Conservation (phyloP, 2,888 invertebrate species). For the Mongoloraphidia duomilia region DNA sequence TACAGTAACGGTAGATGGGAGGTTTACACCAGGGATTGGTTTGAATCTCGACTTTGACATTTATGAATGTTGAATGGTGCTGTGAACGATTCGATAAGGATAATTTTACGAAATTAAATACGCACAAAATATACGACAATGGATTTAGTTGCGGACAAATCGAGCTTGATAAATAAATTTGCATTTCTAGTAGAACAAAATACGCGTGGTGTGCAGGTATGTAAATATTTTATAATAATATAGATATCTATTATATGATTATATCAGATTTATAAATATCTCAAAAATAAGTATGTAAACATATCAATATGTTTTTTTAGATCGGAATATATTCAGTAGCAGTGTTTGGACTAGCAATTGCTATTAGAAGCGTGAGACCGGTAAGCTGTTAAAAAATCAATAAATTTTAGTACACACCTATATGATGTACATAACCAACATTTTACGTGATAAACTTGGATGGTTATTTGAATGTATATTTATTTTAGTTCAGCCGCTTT, state of each 20-base stretch:
- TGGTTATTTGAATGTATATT: conserved; percentile 2
- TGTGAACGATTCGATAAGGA: no score
- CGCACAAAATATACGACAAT: background rate
- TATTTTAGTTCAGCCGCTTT: conserved; percentile 28
- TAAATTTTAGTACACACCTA: no score
- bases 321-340: conserved; percentile 38
- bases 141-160: conserved; percentile 13
- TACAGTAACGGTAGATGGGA: no score
- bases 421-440: background rate
- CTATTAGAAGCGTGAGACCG: conserved; percentile 36
- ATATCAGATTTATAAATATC: no score
- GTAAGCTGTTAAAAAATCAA: conserved; percentile 26
- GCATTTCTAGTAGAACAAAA: conserved; percentile 25
- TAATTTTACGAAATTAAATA: no score
- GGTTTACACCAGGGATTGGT: no score
- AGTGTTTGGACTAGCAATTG: conserved; percentile 31
- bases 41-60: no score
- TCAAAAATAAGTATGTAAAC: background rate
- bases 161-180: conserved; percentile 21
- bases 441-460: background rate
- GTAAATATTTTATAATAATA: background rate
- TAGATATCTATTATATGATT: no score
- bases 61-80: no score
- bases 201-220: conserved; percentile 28
- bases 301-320: conserved; percentile 20